Evolutionary conservation across 2,113 vertebrate genomes (phyloP).

Genomic region (Bujurquina vittata): DNA sequence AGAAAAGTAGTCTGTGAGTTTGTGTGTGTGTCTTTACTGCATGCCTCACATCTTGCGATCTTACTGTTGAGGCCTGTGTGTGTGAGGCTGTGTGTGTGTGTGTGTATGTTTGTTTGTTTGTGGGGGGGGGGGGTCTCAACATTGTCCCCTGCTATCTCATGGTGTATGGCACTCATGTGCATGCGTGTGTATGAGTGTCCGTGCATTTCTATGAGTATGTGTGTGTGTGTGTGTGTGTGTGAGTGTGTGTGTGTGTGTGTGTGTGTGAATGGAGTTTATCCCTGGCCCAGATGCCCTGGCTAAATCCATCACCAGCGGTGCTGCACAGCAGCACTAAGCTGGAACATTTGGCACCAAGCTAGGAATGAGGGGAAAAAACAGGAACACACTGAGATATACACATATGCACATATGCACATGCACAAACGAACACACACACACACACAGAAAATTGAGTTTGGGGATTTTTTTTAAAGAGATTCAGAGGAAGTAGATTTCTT

Average conservation of each 20-base stretch:
- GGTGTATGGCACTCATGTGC: not conserved
- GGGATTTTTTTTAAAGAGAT: conserved; percentile 55
- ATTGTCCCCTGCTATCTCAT: conserved; percentile 45
- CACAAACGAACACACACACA: conserved; percentile 22
- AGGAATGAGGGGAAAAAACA: conserved; percentile 43
- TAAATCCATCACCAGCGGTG: conserved; percentile 70
- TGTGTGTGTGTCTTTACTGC: not conserved
- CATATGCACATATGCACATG: conserved; percentile 28
- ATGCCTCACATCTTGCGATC: conserved; percentile 39
- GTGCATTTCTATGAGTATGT: too few species aligned
- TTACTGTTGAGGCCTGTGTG: conserved; percentile 36
- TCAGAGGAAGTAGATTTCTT: conserved; percentile 56
- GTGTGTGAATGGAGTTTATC: conserved; percentile 54
- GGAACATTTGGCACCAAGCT: conserved; percentile 74
- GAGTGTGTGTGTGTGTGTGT: conserved; percentile 9
- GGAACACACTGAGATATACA: conserved; percentile 43
- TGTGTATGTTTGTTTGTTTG: conserved; percentile 11
- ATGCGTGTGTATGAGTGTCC: not conserved
- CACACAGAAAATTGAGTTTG: conserved; percentile 62
- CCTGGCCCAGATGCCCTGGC: conserved; percentile 64
- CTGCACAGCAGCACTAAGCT: conserved; percentile 71
- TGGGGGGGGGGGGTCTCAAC: conserved; percentile 28
- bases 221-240: conserved; percentile 30
- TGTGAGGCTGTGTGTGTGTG: too few species aligned
- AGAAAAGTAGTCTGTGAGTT: not conserved